Base-by-base conservation (phyloP, 2,797 vertebrate genomes). In the Morus bassanus region DNA sequence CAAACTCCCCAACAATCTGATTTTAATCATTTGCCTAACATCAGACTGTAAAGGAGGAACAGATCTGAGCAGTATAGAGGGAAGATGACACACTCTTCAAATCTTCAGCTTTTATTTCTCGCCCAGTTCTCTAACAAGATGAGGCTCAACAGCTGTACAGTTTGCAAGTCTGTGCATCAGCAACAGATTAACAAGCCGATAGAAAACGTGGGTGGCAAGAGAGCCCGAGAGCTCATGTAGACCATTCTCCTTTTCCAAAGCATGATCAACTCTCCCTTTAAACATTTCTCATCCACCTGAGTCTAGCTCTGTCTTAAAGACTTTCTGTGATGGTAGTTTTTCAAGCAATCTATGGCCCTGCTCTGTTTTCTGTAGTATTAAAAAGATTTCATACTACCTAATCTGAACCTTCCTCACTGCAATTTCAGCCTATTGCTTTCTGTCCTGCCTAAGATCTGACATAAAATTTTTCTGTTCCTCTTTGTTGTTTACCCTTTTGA, bases 11-110 rank as follows among this genome's bases (percentile, higher is more conserved):
- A 88, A 48, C 31, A 85, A 53, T 63, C 56, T 87, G 81, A 92
- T 77, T 94, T 91, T 95, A 85, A 89, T 88, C 7, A 76, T 89
- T 91, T 81, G 41, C 43, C 63, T 90, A 81, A 75, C 68, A 93
- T 67, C 76, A 86, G 56, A 33, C 54, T 70, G 80, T n/a, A 84
- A 50, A 65, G 59, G n/a, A 65, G 43, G 13, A 87, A 15, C n/a
- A 89, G 56, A 91, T 88, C 74, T 59, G 33, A 84, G 65, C 39
- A 60, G 24, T 28, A 63, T 3, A 85, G 50, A 79, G 53, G 67
- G 54, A 91, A 88, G 51, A 88, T 93, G 75, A 85, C 91, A 82
- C 43, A 67, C n/a, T 39, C 56, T 72, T 83, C 79, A 61, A 61
- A 75, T 53, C 63, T 89, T 83, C 68, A 43, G 69, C 51, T 88